These are phyloP conservation scores for Chrosomus eos DNA, from an alignment of 2,797 vertebrate species.

Conservation along the genomic window DNA sequence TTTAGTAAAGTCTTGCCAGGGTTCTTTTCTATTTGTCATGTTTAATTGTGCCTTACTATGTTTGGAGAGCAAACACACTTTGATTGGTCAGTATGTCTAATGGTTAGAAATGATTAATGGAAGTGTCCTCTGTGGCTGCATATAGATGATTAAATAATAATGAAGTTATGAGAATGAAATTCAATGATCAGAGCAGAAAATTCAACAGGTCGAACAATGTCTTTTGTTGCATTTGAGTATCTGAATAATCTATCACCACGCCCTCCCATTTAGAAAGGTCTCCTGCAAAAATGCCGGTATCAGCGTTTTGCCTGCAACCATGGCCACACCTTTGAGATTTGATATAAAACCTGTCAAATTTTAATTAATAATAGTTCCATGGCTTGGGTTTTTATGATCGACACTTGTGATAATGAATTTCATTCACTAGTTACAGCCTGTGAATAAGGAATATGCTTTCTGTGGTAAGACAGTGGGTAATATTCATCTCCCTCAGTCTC, in stretches of 20 bases:
- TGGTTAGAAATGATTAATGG: slow-evolving; percentile 28
- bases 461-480: not conserved
- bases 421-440: slow-evolving; percentile 26
- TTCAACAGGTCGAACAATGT: slow-evolving; percentile 12
- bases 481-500: not conserved
- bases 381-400: slow-evolving; percentile 25
- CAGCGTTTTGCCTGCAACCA: slow-evolving; percentile 2
- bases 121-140: not conserved
- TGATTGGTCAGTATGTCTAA: slow-evolving; percentile 3
- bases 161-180: slow-evolving; percentile 27
- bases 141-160: slow-evolving; percentile 35
- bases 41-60: slow-evolving; percentile 2
- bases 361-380: slow-evolving; percentile 41
- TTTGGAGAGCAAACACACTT: slow-evolving; percentile 9
- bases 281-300: not conserved
- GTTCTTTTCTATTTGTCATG: not conserved
- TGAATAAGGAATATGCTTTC: slow-evolving; percentile 8
- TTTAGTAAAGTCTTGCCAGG: slow-evolving; percentile 7
- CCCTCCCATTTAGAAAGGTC: not conserved
- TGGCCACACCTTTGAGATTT: slow-evolving; percentile 13
- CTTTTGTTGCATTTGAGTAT: not conserved
- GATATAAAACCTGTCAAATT: slow-evolving; percentile 31
- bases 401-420: slow-evolving; percentile 46
- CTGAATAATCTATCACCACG: not conserved
- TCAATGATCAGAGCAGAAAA: not conserved